Conservation (phyloP, 2,888 invertebrate genomes). For the Aricia artaxerxes region DNA sequence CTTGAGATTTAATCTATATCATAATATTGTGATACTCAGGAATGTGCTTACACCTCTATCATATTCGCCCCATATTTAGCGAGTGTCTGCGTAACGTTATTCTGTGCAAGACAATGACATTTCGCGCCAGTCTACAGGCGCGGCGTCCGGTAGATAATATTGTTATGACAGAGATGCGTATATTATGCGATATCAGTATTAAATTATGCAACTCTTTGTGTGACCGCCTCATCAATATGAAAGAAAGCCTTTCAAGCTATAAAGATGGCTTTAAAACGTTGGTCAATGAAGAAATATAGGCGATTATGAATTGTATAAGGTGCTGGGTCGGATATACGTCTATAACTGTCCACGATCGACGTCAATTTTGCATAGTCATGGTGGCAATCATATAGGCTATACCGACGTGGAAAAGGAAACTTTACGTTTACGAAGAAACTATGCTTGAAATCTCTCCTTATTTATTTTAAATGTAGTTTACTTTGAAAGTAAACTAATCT, state of each 20-base stretch:
- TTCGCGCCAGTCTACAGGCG: neutral
- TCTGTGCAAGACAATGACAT: constrained; percentile 17
- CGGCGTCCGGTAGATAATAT: constrained; percentile 20
- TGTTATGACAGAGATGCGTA: constrained; percentile 10
- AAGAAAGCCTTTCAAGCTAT: neutral
- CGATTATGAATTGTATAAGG: no score
- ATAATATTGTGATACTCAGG: neutral
- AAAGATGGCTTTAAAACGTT: neutral
- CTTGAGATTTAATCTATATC: neutral
- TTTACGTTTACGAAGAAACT: no score
- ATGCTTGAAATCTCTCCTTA: no score
- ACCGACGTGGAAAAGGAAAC: no score
- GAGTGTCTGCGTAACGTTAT: neutral
- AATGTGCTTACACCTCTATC: neutral
- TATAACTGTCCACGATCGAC: no score
- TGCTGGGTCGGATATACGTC: no score
- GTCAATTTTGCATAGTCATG: no score
- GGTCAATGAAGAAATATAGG: neutral
- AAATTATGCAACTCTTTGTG: constrained; percentile 13
- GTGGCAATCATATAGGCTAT: no score
- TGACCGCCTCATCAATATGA: constrained; percentile 1
- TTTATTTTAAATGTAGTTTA: no score
- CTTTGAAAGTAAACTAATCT: no score
- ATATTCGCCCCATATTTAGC: neutral
- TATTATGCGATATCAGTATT: constrained; percentile 10